Conservation (phyloP, 2,888 invertebrate genomes). For the Cryptus viduatorius region DNA sequence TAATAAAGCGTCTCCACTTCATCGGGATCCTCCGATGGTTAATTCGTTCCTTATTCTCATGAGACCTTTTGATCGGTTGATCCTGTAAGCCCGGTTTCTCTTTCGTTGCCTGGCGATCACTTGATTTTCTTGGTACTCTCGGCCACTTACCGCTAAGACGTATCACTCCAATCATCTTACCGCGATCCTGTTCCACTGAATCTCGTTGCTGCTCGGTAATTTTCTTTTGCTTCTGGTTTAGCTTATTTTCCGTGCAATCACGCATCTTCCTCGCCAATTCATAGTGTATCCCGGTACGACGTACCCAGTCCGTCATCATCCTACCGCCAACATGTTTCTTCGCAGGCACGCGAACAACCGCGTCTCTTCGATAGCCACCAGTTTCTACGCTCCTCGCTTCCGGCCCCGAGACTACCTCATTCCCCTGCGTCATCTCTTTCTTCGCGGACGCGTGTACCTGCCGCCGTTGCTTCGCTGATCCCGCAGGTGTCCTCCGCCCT, state of each 20-base stretch:
- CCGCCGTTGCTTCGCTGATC: constrained; percentile 49
- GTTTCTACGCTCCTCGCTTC: constrained; percentile 49
- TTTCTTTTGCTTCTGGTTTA: constrained; percentile 15
- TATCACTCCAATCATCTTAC: background rate
- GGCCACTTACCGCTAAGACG: background rate
- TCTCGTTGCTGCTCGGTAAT: background rate
- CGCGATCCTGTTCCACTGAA: background rate
- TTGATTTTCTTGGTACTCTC: background rate
- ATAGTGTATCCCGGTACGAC: constrained; percentile 20
- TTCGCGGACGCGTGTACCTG: constrained; percentile 53
- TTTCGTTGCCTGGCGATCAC: constrained; percentile 4
- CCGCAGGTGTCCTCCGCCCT: constrained; percentile 47
- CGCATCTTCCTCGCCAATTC: constrained; percentile 43
- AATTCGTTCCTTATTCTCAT: background rate
- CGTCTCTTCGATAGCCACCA: constrained; percentile 3
- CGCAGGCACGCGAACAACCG: constrained; percentile 51
- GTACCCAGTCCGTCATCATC: constrained; percentile 30
- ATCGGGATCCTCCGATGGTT: background rate
- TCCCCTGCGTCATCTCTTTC: constrained; percentile 20
- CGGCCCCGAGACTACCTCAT: constrained; percentile 10
- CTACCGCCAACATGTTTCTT: constrained; percentile 9
- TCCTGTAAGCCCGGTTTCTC: constrained; percentile 1
- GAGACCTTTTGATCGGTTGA: background rate
- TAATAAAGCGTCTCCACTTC: background rate
- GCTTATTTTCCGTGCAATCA: constrained; percentile 22